Percentiles rank a stretch among this genome's conserved stretches.
Conservation (phyloP, 2,888 invertebrate species). For the Eupithecia abbreviata region DNA sequence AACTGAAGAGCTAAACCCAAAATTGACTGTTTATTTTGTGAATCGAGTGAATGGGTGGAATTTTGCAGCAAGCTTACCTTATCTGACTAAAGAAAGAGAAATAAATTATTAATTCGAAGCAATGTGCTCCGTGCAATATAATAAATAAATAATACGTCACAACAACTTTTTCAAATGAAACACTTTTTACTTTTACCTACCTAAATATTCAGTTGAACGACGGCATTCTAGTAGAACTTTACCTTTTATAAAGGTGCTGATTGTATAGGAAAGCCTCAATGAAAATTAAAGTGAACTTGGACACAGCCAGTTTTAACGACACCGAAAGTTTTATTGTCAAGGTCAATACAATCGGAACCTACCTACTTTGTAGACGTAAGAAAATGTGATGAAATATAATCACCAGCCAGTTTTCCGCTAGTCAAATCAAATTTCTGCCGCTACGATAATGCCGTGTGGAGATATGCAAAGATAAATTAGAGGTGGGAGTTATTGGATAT, state of each 20-base stretch:
- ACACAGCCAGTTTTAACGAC: constrained; percentile 35
- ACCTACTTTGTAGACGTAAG: not conserved
- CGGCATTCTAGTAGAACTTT: too few relatives aligned
- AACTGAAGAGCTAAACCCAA: constrained; percentile 17
- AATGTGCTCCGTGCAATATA: too few relatives aligned
- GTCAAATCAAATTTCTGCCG: not conserved
- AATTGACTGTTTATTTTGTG: not conserved
- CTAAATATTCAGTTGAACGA: too few relatives aligned
- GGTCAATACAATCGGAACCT: constrained; percentile 28
- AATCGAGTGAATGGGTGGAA: not conserved
- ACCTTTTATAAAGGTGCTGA: not conserved
- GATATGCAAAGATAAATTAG: too few relatives aligned
- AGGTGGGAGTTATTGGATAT: too few relatives aligned
- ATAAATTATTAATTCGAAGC: too few relatives aligned
- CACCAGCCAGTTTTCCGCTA: not conserved
- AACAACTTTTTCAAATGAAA: too few relatives aligned
- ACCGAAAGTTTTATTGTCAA: constrained; percentile 41
- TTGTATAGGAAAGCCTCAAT: constrained; percentile 10
- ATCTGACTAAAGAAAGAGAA: too few relatives aligned
- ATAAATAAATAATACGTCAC: too few relatives aligned
- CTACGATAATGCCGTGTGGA: not conserved
- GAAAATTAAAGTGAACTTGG: constrained; percentile 43
- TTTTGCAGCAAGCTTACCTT: not conserved
- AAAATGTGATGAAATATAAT: not conserved
- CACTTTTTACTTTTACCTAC: too few relatives aligned